phyloP scores from a whole-genome alignment of 2,113 vertebrate species.

The Phainopepla nitens region DNA sequence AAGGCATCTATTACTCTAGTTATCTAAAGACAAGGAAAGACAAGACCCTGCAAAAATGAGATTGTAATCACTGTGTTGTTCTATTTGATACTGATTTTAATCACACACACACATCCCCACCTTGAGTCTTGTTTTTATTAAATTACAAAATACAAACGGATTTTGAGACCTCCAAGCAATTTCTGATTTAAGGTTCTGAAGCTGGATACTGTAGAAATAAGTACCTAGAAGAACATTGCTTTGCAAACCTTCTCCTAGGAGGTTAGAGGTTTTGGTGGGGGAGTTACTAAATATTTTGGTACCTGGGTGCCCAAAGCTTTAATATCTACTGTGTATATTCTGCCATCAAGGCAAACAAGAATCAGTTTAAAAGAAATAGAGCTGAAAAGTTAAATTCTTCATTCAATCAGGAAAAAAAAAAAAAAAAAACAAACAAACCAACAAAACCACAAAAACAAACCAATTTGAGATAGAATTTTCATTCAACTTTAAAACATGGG shows the following conservation, averaged over 20 bases:
- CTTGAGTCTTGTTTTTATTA: slow-evolving; percentile 32
- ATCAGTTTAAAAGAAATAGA: background rate
- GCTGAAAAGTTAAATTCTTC: background rate
- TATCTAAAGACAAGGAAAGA: slow-evolving; percentile 49
- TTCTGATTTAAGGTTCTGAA: background rate
- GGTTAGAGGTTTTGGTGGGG: rapidly evolving
- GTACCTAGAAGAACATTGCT: background rate
- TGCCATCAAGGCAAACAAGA: background rate
- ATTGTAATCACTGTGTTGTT: slow-evolving; percentile 40
- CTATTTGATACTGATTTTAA: slow-evolving; percentile 47
- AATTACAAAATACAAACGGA: slow-evolving; percentile 37
- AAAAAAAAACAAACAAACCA: no score
- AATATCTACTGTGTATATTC: background rate
- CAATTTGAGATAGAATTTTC: background rate
- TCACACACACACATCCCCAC: background rate
- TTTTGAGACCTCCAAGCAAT: background rate
- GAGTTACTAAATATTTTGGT: background rate
- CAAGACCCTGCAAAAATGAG: slow-evolving; percentile 39
- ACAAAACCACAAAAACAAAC: no score
- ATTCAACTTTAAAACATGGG: background rate
- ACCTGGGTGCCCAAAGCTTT: background rate
- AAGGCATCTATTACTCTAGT: slow-evolving; percentile 47
- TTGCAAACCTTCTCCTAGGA: background rate
- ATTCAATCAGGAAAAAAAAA: background rate
- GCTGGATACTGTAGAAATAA: background rate